Percentiles rank a stretch among this genome's conserved stretches.
Conservation (phyloP, 1,140 invertebrate genomes). For the Daktulosphaira vitifoliae region DNA sequence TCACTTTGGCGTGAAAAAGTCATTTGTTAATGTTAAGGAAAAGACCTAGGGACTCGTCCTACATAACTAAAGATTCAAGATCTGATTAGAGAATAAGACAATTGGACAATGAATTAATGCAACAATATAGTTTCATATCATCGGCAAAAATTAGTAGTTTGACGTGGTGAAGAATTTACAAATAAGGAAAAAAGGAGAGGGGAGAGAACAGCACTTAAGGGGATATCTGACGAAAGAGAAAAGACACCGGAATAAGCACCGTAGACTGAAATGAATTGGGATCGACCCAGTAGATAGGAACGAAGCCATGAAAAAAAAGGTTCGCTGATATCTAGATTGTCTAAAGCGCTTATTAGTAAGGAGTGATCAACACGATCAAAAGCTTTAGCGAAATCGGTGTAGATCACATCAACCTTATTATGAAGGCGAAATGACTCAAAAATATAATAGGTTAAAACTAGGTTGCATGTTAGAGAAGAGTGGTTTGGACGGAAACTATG, state of each 20-base stretch:
- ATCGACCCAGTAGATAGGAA: background rate
- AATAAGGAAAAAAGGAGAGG: background rate
- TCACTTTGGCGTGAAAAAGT: too few species aligned
- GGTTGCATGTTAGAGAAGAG: background rate
- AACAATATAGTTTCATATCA: background rate
- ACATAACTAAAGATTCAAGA: background rate
- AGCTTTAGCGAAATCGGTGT: background rate
- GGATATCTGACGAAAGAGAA: background rate
- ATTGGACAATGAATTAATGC: background rate
- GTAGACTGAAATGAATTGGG: background rate
- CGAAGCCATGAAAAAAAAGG: background rate
- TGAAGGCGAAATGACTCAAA: background rate
- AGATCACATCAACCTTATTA: background rate
- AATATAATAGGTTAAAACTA: background rate
- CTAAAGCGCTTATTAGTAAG: background rate
- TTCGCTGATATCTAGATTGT: background rate
- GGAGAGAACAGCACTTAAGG: background rate
- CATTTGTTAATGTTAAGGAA: background rate
- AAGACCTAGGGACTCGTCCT: background rate
- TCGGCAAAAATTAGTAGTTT: background rate
- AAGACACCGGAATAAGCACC: background rate
- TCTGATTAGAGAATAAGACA: background rate
- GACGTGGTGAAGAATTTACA: background rate
- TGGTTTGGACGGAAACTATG: background rate
- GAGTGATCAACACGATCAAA: background rate